These are phyloP conservation scores for Campopleginae sp. DNA, from an alignment of 2,888 invertebrate genomes.

Conservation along the genomic window DNA sequence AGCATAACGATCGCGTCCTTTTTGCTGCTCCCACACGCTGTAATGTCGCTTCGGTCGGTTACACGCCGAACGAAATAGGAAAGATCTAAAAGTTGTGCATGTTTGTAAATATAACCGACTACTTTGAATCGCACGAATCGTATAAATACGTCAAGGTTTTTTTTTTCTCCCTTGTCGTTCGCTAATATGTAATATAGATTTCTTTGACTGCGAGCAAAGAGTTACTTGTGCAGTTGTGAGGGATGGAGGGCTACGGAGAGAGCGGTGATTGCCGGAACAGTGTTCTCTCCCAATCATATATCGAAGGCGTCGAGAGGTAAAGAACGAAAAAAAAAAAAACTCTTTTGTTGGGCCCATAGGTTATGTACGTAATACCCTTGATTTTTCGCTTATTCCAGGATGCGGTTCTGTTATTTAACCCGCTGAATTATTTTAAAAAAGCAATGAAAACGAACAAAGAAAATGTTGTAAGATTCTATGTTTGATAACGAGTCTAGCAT, in stretches of 20 bases:
- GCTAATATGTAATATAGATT: neutral
- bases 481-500: conserved; percentile 62
- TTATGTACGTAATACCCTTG: conserved; percentile 59
- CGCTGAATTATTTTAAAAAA: conserved; percentile 48
- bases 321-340: conserved; percentile 33
- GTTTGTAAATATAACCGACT: neutral
- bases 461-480: conserved; percentile 35
- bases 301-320: conserved; percentile 69
- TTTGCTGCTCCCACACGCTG: neutral
- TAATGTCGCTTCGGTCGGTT: neutral
- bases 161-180: neutral
- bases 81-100: neutral
- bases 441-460: conserved; percentile 23
- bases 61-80: no score
- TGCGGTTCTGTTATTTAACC: conserved; percentile 53
- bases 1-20: neutral
- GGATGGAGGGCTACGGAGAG: conserved; percentile 43
- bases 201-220: neutral
- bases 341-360: conserved; percentile 27
- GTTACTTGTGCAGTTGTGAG: neutral
- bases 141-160: conserved; percentile 14
- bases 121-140: neutral
- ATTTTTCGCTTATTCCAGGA: conserved; percentile 61
- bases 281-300: conserved; percentile 68
- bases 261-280: conserved; percentile 27